Percentiles rank a stretch among this genome's conserved stretches.
Conservation (phyloP, 2,888 invertebrate species). For the Margaritifera margaritifera region DNA sequence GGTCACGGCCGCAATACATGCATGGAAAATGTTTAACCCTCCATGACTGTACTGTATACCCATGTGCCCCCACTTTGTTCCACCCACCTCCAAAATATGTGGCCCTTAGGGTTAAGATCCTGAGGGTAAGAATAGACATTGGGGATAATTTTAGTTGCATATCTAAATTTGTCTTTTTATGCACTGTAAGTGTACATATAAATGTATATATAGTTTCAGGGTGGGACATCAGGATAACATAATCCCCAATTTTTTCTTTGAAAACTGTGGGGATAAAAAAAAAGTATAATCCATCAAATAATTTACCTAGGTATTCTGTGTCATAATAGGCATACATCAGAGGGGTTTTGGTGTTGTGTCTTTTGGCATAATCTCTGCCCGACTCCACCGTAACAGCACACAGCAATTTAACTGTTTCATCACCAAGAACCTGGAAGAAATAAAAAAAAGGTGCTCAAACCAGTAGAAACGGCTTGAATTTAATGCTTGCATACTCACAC, state of each 20-base stretch:
- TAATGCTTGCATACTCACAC: too few relatives aligned
- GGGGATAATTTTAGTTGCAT: too few relatives aligned
- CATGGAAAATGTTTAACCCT: too few relatives aligned
- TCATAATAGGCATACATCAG: slow-evolving; percentile 86
- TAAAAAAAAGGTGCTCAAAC: too few relatives aligned
- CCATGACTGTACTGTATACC: too few relatives aligned
- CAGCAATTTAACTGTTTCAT: slow-evolving; percentile 77
- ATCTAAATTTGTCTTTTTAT: too few relatives aligned
- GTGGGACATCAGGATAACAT: neutral
- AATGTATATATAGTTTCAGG: neutral
- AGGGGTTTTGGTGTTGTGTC: slow-evolving; percentile 69
- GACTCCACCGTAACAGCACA: slow-evolving; percentile 82
- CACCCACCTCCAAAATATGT: too few relatives aligned
- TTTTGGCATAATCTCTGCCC: slow-evolving; percentile 80
- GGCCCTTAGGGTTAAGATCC: too few relatives aligned
- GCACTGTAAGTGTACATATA: neutral
- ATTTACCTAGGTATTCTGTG: slow-evolving; percentile 82
- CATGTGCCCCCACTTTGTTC: too few relatives aligned
- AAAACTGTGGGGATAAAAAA: neutral
- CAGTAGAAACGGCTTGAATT: too few relatives aligned
- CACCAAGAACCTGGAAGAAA: slow-evolving; percentile 62
- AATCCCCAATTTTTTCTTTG: neutral
- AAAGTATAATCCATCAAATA: neutral
- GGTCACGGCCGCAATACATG: too few relatives aligned
- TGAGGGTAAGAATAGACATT: too few relatives aligned